Conservation (phyloP, 2,888 invertebrate genomes). For the Apocheima hispidaria region DNA sequence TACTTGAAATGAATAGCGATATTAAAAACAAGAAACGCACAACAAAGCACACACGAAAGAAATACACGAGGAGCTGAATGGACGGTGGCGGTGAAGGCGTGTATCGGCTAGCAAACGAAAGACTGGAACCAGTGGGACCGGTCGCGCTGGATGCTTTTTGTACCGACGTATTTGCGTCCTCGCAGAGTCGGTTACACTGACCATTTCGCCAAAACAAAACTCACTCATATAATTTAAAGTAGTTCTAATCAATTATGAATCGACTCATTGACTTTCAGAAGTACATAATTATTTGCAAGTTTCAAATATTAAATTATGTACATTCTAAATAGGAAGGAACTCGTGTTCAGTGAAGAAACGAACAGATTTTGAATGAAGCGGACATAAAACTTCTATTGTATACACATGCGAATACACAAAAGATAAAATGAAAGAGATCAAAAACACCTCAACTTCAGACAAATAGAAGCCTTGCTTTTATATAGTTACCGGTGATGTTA, state of each 20-base stretch:
- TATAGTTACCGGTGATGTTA: neutral
- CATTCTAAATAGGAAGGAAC: slow-evolving; percentile 1
- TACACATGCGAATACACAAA: neutral
- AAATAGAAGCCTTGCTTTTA: neutral
- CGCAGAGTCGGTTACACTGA: slow-evolving; percentile 27
- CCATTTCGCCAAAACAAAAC: slow-evolving; percentile 8
- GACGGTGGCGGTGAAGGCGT: slow-evolving; percentile 53
- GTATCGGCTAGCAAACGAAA: slow-evolving; percentile 41
- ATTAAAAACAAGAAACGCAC: neutral
- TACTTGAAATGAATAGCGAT: neutral
- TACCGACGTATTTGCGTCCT: slow-evolving; percentile 45
- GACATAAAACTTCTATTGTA: no score
- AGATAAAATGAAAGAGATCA: neutral
- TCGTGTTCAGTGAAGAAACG: neutral
- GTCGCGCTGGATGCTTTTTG: slow-evolving; percentile 69
- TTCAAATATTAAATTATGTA: neutral
- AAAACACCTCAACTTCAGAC: neutral
- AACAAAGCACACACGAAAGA: no score
- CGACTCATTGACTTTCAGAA: slow-evolving; percentile 20
- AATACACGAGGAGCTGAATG: slow-evolving; percentile 52
- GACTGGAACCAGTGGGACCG: slow-evolving; percentile 72
- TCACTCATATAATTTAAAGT: no score
- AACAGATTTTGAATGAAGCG: neutral
- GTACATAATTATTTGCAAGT: neutral
- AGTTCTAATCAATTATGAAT: slow-evolving; percentile 26